These are phyloP conservation scores for Leptopilina clavipes DNA, from an alignment of 1,140 invertebrate species.

Conservation along the genomic window DNA sequence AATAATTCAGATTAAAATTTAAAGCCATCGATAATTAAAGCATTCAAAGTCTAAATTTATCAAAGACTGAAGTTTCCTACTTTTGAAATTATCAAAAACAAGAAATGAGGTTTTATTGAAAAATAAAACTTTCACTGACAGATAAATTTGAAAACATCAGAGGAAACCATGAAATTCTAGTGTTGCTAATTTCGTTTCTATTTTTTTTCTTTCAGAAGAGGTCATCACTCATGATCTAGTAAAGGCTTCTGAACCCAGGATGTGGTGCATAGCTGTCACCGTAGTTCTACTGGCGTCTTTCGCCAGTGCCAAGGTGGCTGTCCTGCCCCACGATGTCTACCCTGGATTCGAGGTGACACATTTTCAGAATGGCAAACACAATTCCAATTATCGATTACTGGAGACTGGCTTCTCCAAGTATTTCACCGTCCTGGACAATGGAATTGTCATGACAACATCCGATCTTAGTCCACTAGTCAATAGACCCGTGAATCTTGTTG, in stretches of 20 bases:
- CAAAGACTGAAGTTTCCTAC: no score
- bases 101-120: no score
- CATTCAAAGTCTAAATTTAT: no score
- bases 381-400: conserved; percentile 80
- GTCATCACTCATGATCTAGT: conserved; percentile 61
- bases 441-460: conserved; percentile 91
- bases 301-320: conserved; percentile 67
- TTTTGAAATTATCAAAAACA: no score
- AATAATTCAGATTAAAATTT: no score
- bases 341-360: conserved; percentile 89
- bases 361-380: conserved; percentile 72
- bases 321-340: conserved; percentile 87
- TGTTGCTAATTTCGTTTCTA: neutral
- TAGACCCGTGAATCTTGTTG: conserved; percentile 85
- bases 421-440: conserved; percentile 91
- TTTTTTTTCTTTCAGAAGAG: conserved; percentile 46
- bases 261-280: conserved; percentile 57
- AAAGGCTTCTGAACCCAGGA: conserved; percentile 51
- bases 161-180: neutral
- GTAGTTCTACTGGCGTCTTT: conserved; percentile 48
- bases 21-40: no score
- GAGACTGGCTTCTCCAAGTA: conserved; percentile 87
- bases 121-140: no score
- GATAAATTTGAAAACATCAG: neutral
- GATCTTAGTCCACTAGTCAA: conserved; percentile 87